Base-by-base conservation (phyloP, 2,113 vertebrate species). In the Rhipidura dahli region DNA sequence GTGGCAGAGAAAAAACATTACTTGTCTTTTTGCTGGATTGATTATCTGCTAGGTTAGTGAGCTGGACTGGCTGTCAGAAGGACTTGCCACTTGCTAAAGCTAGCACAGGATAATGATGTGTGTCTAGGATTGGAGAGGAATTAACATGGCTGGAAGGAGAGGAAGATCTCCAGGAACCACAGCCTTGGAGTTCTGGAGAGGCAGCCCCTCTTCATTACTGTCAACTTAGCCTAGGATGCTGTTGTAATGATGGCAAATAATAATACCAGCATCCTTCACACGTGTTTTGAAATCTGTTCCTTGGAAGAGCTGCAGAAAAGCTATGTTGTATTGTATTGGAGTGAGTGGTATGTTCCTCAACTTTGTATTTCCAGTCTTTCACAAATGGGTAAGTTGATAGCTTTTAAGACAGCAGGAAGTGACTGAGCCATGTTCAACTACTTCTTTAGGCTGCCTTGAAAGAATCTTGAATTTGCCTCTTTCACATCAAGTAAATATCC, bases 301-400 rank as follows among this genome's bases (percentile, higher is more conserved):
- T 59, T 35, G 59, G 33, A 90, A 60, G 61, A 68, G 15, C 63
- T 72, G 63, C 27, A 49, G 77, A 61, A 80, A 80, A 83, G 14
- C 30, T 47, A 8, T 0, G 0, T 33, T 21, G 1, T 60, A 13
- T 13, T 63, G 13, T 57, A 13, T 14, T 51, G 53, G 20, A 44
- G 10, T 49, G 69, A 31, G 21, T 78, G 42, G 10, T 70, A 35
- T 31, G 7, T 51, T 82, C 40, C 45, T 82, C 66, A 50, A 21
- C 14, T 87, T 84, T 35, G 1, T 75, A 47, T 79, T 87, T 53
- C n/a, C 31, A 12, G 11, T 37, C 82, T 90, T 85, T 85, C 11
- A 11, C 35, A 47, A 91, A 30, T 26, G 6, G 3, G 4, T 79
- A n/a, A 22, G 35, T 53, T 53, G 4, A 5, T 63, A 23, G 33